Evolutionary conservation across 2,113 vertebrate species (phyloP), one percentile per base, ranked within the genome.

Genomic region (Acanthisitta chloris): DNA sequence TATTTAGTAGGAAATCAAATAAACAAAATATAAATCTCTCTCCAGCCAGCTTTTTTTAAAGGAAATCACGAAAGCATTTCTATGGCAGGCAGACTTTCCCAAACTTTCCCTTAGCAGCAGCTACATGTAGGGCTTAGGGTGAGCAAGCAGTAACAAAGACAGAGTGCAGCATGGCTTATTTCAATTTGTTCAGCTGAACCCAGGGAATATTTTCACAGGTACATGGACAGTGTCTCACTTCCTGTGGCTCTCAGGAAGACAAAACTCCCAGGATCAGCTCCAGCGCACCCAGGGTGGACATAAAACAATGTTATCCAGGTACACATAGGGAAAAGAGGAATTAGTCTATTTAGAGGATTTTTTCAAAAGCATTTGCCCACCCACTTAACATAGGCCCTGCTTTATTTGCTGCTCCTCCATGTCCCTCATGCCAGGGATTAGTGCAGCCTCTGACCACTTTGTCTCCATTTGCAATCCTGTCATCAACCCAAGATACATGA

Each of bases 281-380:
- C 69, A 71, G 73, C 81, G 77, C 42, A 85, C 14, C 9, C 58
- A 72, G 62, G 70, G 49, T 29, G 81, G 90, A 48, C 28, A 59
- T 18, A 81, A 43, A 52, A 36, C 11, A 69, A 2, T 42, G 34
- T 57, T 62, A 78, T 16, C 46, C 36, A 52, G 25, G 76, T 83
- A 64, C 51, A 29, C 6, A 20, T 1, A 79, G 76, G 73, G 42
- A 86, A 83, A 96, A 90, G 59, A 71, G 58, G 59, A 88, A 90
- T 73, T 82, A 71, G 64, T 29, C 76, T 80, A 55, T 87, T 80
- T 77, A 81, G 65, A 43, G 43, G 81, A 78, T 71, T 94, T 94
- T 90, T 94, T 91, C 72, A 66, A 70, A 96, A 95, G 81, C 67
- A 18, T 92, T 95, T 95, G 82, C 85, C 88, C 94, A 94, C 80